phyloP scores from a whole-genome alignment of 2,888 invertebrate genomes.

The Therioaphis trifolii region DNA sequence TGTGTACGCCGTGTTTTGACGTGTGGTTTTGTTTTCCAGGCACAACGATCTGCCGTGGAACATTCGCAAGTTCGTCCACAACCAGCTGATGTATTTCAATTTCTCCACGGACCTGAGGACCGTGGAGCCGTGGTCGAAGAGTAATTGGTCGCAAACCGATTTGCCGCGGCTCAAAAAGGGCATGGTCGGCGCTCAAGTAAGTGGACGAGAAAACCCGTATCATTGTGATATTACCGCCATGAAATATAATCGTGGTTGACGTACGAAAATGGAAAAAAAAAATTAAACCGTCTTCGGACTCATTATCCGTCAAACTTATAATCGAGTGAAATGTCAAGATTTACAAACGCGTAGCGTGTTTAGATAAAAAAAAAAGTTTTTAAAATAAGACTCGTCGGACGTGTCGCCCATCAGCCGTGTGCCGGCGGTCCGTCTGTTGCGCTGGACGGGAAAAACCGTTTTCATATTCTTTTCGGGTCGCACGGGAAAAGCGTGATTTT shows the following conservation, averaged over 20 bases:
- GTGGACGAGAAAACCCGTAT: not conserved
- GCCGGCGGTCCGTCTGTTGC: not conserved
- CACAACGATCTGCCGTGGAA: conserved; percentile 87
- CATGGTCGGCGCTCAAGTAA: conserved; percentile 85
- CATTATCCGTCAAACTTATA: conserved; percentile 10
- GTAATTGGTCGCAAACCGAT: conserved; percentile 93
- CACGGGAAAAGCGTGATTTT: conserved; percentile 7
- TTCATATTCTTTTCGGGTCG: conserved; percentile 20
- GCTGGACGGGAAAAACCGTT: not conserved
- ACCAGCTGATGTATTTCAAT: conserved; percentile 78
- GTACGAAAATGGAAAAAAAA: no score
- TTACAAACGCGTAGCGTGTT: not conserved
- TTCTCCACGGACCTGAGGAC: conserved; percentile 76
- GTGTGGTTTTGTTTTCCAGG: conserved; percentile 63
- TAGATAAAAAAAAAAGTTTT: no score
- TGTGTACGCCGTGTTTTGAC: no score
- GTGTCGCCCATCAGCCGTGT: not conserved
- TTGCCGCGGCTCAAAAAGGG: conserved; percentile 81
- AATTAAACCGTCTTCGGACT: not conserved
- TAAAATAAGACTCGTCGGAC: conserved; percentile 6
- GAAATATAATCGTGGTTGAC: no score
- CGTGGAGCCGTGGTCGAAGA: conserved; percentile 85
- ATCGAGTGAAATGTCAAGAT: not conserved
- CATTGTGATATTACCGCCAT: not conserved
- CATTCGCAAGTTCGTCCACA: conserved; percentile 87